phyloP scores from a whole-genome alignment of 2,888 invertebrate genomes.

The Folsomia candida region DNA sequence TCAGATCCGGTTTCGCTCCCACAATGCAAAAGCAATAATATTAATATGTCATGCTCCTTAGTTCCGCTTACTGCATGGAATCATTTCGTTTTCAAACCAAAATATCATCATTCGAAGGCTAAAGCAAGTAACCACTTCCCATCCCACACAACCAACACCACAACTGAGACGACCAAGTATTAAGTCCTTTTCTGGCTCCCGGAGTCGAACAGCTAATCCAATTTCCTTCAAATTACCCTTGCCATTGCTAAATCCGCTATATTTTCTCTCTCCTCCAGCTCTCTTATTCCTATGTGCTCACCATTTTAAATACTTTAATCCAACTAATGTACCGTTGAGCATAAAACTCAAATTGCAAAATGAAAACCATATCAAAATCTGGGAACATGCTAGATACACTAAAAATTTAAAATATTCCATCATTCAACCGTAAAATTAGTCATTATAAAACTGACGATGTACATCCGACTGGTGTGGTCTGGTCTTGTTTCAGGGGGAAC shows the following conservation, averaged over 20 bases:
- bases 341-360: conserved; percentile 3
- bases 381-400: too few relatives aligned
- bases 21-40: conserved; percentile 1
- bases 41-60: conserved; percentile 4
- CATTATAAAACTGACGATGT: neutral
- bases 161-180: neutral
- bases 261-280: too few relatives aligned
- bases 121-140: neutral
- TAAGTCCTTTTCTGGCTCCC: neutral
- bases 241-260: neutral
- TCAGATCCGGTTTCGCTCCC: neutral
- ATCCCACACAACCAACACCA: neutral
- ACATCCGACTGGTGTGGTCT: too few relatives aligned
- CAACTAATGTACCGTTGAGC: neutral
- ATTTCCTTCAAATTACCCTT: conserved; percentile 2
- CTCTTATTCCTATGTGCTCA: too few relatives aligned
- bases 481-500: too few relatives aligned
- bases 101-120: neutral
- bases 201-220: neutral
- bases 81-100: neutral
- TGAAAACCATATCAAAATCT: neutral
- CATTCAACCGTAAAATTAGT: neutral
- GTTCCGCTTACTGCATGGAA: neutral
- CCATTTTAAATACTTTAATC: too few relatives aligned
- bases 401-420: neutral